Base-by-base conservation (phyloP, 1,140 invertebrate genomes). In the Aplysia californica region DNA sequence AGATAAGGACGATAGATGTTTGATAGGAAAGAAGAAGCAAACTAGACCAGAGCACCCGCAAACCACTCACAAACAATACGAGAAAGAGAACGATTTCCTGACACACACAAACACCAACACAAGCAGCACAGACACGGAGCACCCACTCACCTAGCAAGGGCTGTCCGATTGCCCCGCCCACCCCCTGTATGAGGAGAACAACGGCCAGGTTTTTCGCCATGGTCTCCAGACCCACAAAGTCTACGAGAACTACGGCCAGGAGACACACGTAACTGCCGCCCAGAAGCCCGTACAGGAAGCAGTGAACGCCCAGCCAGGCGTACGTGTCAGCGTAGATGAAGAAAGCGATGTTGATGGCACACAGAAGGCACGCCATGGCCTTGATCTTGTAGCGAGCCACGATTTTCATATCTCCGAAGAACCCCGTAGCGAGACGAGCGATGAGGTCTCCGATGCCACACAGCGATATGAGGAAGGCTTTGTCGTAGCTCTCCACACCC, bases 151-250 rank as follows among this genome's bases (percentile, higher is more conserved):
- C 86, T 65, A 85, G 69, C 33, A 85, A 38, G 0, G 80, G 82
- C 70, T 87, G 84, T n/a, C 84, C 86, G n/a, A 84, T 39, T 21
- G 85, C 79, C 26, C 84, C 82, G 58, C 85, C 85, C 2, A 83
- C 39, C 2, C 84, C 86, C 64, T 87, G 84, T 26, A 87, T 80
- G 33, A 87, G 76, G 15, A 87, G 61, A 15, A 87, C 75, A 0
- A 85, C 74, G 15, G 80, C 83, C 35, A 86, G 76, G 23, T 80
- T 82, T 35, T 81, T 80, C 0, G 83, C 79, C 82, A 87, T 79
- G 21, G 79, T 23, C 38, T 78, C 29, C 36, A 87, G 29, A 15
- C 86, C 86, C 18, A 87, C 82, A 39, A 87, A 67, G 68, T 87
- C 86, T 29, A 87, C 82, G 2, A 87, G 39, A 1, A 87, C 86